Conservation (phyloP, 2,113 vertebrate species). For the Nannobrachium achirus region DNA sequence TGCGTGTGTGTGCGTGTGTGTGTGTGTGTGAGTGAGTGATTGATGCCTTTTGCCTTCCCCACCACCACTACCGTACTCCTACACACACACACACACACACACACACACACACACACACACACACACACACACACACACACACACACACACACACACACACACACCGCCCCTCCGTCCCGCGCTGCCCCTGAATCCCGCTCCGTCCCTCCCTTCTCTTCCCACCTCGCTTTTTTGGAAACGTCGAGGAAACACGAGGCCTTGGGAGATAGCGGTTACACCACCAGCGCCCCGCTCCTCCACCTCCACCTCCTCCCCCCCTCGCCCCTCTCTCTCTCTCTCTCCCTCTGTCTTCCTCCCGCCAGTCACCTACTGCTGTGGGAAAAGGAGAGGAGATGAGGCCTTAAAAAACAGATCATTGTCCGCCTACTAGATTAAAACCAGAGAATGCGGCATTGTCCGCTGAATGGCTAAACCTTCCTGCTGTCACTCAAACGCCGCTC, state of each 20-base stretch:
- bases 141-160: too few species aligned
- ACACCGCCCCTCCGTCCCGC: background rate
- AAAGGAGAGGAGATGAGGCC: constrained; percentile 98
- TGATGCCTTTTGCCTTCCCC: constrained; percentile 85
- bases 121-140: too few species aligned
- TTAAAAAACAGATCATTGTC: constrained; percentile 99
- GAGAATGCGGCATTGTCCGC: constrained; percentile 99
- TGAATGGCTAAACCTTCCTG: constrained; percentile 99
- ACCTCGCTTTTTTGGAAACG: constrained; percentile 83
- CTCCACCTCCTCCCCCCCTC: constrained; percentile 28
- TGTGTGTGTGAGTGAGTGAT: constrained; percentile 75
- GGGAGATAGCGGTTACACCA: constrained; percentile 82
- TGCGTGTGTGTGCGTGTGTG: background rate
- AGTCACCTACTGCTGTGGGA: constrained; percentile 99
- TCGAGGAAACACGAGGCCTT: constrained; percentile 89
- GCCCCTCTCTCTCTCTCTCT: constrained; percentile 45
- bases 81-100: constrained; percentile 4
- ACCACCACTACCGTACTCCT: background rate
- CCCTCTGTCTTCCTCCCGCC: constrained; percentile 71
- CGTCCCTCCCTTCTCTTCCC: constrained; percentile 80
- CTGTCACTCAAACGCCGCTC: constrained; percentile 99
- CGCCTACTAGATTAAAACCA: constrained; percentile 99
- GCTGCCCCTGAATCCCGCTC: background rate
- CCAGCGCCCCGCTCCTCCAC: background rate
- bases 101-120: too few species aligned